phyloP scores from a whole-genome alignment of 2,113 vertebrate species.

The Bothrops jararaca region DNA sequence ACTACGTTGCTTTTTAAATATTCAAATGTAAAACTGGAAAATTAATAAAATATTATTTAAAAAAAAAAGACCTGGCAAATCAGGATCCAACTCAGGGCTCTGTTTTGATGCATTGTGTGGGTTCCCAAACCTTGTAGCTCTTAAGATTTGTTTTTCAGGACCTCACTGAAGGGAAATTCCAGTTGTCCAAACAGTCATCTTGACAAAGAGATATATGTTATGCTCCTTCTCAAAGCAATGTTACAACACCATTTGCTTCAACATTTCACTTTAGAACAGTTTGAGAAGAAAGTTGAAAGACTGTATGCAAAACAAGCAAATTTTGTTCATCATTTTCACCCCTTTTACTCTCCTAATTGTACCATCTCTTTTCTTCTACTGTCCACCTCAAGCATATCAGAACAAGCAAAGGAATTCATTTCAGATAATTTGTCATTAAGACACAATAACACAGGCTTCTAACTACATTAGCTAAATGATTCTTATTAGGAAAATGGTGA shows the following conservation, averaged over 20 bases:
- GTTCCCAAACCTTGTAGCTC: background rate
- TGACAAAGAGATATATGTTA: background rate
- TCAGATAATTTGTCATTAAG: background rate
- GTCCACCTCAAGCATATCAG: background rate
- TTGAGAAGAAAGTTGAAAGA: slow-evolving; percentile 72
- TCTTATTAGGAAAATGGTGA: background rate
- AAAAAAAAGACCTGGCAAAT: background rate
- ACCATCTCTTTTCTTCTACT: slow-evolving; percentile 66
- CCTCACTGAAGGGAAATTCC: background rate
- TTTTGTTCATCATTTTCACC: slow-evolving; percentile 80
- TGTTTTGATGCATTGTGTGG: background rate
- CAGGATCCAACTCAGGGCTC: background rate
- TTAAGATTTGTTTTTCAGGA: background rate
- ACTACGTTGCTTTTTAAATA: too few species aligned
- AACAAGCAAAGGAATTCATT: background rate
- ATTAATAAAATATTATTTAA: too few species aligned
- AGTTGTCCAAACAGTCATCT: background rate
- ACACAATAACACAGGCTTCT: background rate
- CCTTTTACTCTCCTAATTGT: slow-evolving; percentile 77
- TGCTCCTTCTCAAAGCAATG: background rate
- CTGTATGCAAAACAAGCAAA: slow-evolving; percentile 64
- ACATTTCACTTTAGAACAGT: background rate
- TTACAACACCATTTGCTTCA: background rate
- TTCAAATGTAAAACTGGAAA: too few species aligned
- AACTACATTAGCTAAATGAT: background rate